Evolutionary conservation across 1,140 invertebrate genomes (phyloP).

Genomic region (Adelges cooleyi): DNA sequence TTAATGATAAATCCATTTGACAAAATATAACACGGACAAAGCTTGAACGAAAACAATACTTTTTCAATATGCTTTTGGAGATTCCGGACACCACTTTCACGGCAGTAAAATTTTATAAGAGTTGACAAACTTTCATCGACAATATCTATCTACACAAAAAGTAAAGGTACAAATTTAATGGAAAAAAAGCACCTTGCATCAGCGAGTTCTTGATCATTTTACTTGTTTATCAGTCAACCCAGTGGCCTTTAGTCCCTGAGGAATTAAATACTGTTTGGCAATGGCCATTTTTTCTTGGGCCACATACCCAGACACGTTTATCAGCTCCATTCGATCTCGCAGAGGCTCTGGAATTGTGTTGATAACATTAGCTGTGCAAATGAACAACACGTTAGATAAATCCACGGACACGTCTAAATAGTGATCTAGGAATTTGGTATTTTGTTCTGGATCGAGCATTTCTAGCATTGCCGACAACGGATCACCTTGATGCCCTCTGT

Average conservation of each 20-base stretch:
- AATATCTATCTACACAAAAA: conserved; percentile 53
- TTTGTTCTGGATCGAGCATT: conserved; percentile 95
- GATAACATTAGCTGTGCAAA: conserved; percentile 95
- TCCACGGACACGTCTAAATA: too few relatives aligned
- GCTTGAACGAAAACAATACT: conserved; percentile 86
- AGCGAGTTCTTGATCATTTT: too few relatives aligned
- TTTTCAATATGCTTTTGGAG: too few relatives aligned
- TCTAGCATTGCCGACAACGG: conserved; percentile 92
- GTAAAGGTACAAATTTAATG: conserved; percentile 8
- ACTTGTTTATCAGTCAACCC: conserved; percentile 62
- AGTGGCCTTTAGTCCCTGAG: too few relatives aligned
- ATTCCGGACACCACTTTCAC: too few relatives aligned
- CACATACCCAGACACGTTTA: too few relatives aligned
- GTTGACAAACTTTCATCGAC: conserved; percentile 58
- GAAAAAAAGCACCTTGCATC: neutral
- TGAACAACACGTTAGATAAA: conserved; percentile 91
- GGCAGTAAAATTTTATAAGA: conserved; percentile 87
- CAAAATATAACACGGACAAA: too few relatives aligned
- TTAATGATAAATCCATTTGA: too few relatives aligned
- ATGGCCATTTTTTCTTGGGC: too few relatives aligned
- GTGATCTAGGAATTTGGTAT: conserved; percentile 92
- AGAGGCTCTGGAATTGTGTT: too few relatives aligned
- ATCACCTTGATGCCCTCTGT: conserved; percentile 83
- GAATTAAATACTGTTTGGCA: too few relatives aligned
- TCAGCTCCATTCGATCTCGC: conserved; percentile 97